phyloP scores from a whole-genome alignment of 1,140 invertebrate genomes.

The Ceratina australensis region DNA sequence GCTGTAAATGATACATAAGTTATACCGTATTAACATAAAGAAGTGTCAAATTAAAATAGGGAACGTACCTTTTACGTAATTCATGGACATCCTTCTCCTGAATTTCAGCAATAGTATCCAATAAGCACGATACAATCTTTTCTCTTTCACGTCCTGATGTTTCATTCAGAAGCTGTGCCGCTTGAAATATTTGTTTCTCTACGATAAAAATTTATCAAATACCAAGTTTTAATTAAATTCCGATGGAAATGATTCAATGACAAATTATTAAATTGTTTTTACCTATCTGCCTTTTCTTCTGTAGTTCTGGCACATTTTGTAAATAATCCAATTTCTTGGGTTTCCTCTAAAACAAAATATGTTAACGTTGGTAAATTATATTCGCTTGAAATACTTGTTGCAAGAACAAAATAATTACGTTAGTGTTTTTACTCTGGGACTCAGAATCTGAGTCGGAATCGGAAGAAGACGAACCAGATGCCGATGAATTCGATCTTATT shows the following conservation, averaged over 20 bases:
- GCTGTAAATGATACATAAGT: constrained; percentile 11
- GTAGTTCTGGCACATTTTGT: neutral
- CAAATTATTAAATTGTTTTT: neutral
- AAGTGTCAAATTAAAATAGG: constrained; percentile 7
- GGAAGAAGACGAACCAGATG: constrained; percentile 61
- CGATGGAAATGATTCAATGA: neutral
- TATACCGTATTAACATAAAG: constrained; percentile 1
- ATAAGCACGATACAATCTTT: constrained; percentile 82
- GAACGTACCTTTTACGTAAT: constrained; percentile 8
- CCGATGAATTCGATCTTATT: constrained; percentile 39
- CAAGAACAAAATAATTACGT: constrained; percentile 8
- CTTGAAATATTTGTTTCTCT: constrained; percentile 79
- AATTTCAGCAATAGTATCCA: neutral
- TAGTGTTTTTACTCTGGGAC: constrained; percentile 5
- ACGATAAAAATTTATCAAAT: constrained; percentile 36
- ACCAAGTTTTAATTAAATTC: neutral
- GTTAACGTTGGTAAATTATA: neutral
- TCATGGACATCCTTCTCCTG: neutral
- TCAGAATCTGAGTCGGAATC: constrained; percentile 68
- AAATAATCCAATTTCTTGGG: neutral
- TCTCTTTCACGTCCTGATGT: constrained; percentile 83
- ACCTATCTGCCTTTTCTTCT: neutral
- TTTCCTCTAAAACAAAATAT: constrained; percentile 18
- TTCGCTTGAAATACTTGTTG: constrained; percentile 7
- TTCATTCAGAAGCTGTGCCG: constrained; percentile 85